Base-by-base conservation (phyloP, 2,888 invertebrate species). In the Plebejus argus region DNA sequence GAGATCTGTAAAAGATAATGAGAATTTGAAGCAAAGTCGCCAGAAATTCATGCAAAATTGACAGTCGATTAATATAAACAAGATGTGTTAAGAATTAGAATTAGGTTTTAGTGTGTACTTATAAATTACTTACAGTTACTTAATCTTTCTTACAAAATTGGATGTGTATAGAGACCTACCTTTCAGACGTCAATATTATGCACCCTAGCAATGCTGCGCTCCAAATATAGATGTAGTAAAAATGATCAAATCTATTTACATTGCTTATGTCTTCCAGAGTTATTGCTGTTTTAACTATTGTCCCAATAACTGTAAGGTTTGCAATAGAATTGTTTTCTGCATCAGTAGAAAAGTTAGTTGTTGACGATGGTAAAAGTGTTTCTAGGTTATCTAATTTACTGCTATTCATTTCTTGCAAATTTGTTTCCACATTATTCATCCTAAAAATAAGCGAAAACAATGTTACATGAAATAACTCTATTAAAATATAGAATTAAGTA, bases 1-100 rank as follows among this genome's bases (percentile, higher is more conserved):
- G 86, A 18, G 97, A 97, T 83, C 97, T 95, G 79, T 5, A 76
- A 71, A 12, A 45, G 0, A 3, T 45, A 45, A 20, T 12, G 3
- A 61, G 20, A 18, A 18, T 35, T 71, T n/a, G 15, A 58, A 20
- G 3, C n/a, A 23, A 4, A 61, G 61, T 61, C 12, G 3, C 12
- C 61, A 61, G 20, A 12, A 61, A 23, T 61, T 23, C 61, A 5
- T 61, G 61, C 61, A 61, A 12, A 4, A 12, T 61, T 1, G 23
- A 8, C 4, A 53, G 5, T 58, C n/a, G 8, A 58, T 45, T 45
- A 45, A 58, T n/a, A n/a, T n/a, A 56, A 56, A 56, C 18, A 53
- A 61, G 7, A 58, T 20, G 58, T 61, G 23, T 61, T 15, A 49
- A 49, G 4, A 49, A 49, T 49, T 8, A 15, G 10, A 49, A 10